Conservation (phyloP, 2,797 vertebrate species). For the Prunella strophiata region DNA sequence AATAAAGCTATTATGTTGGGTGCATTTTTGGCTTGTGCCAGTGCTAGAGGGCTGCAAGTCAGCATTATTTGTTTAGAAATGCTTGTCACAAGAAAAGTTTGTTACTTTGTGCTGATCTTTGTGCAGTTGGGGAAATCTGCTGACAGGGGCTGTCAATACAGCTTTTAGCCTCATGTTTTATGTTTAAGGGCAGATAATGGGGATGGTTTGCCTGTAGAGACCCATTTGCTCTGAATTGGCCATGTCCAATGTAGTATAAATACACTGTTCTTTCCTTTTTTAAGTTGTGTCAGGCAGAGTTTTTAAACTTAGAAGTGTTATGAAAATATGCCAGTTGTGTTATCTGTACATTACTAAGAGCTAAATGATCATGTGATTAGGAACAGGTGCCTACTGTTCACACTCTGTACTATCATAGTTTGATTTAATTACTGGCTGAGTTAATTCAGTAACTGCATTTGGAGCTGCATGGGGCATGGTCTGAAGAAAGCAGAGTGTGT, state of each 20-base stretch:
- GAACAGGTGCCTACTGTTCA: background rate
- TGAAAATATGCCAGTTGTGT: background rate
- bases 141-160: constrained; percentile 18
- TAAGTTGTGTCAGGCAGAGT: background rate
- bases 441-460: background rate
- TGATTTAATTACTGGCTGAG: background rate
- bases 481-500: background rate
- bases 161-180: constrained; percentile 3
- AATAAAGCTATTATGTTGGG: constrained; percentile 17
- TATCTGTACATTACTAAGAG: background rate
- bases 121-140: constrained; percentile 43
- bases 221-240: background rate
- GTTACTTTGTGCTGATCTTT: constrained; percentile 58
- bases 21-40: constrained; percentile 36
- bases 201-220: background rate
- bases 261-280: background rate
- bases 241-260: background rate
- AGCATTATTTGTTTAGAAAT: constrained; percentile 58
- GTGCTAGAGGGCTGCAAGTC: constrained; percentile 6
- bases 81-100: constrained; percentile 61
- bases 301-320: background rate
- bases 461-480: background rate
- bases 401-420: background rate
- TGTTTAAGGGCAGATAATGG: constrained; percentile 11
- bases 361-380: background rate